A percentile compares a stretch with the other conserved stretches of the same genome.
phyloP scores from a whole-genome alignment of 2,113 vertebrate genomes.

The Saguinus midas region DNA sequence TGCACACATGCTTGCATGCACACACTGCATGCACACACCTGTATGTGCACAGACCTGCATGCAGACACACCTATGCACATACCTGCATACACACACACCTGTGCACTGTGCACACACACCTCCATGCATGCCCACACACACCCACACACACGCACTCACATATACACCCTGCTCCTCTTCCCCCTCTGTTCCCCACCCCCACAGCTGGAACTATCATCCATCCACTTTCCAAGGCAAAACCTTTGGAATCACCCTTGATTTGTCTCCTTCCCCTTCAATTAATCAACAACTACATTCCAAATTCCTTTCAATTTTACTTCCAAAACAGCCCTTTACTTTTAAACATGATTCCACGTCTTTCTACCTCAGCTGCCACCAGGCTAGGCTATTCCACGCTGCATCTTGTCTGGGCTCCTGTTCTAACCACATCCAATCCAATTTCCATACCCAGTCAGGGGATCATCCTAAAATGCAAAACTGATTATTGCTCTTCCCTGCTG shows the following conservation, averaged over 20 bases:
- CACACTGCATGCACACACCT: too few relatives aligned
- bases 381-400: rapidly evolving
- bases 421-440: not conserved
- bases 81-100: too few relatives aligned
- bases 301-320: not conserved
- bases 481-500: not conserved
- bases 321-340: not conserved
- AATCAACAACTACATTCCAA: not conserved
- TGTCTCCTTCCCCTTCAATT: not conserved
- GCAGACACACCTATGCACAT: too few relatives aligned
- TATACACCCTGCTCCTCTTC: not conserved
- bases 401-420: not conserved
- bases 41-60: too few relatives aligned
- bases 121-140: too few relatives aligned
- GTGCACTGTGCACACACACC: too few relatives aligned
- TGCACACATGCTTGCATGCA: too few relatives aligned
- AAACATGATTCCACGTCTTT: too few relatives aligned
- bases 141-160: rapidly evolving
- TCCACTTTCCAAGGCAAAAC: not conserved
- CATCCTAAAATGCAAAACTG: not conserved
- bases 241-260: not conserved
- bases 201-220: not conserved
- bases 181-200: not conserved
- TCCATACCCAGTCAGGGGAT: not conserved
- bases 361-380: not conserved